Base-by-base conservation (phyloP, 2,113 vertebrate species). In the Pollachius pollachius region DNA sequence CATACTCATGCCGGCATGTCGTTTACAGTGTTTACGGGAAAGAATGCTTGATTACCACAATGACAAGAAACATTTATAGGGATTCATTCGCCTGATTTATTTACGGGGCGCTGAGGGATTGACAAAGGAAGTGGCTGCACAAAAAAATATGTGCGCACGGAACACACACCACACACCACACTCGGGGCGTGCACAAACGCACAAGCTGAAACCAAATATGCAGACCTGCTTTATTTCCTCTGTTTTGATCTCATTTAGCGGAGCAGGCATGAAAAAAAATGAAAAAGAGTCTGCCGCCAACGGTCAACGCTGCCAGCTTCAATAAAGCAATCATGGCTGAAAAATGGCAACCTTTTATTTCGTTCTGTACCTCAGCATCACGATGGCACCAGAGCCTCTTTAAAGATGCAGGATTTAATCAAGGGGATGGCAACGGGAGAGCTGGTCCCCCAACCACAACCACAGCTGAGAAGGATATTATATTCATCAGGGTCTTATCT, bases 21-120 rank as follows among this genome's bases (percentile, higher is more conserved):
- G 85, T 87, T 84, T 85, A 75, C 83, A 79, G 75, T 84, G 81
- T 77, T 82, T 88, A 82, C 80, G 62, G 74, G 83, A 88, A 83
- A 77, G 70, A 77, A 71, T 58, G 66, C 83, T 48, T 83, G 86
- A 90, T 88, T 83, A 74, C 74, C 68, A 64, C 70, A 81, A 84
- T 62, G 30, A 80, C 77, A 75, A 19, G 52, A 77, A 88, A 85
- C 81, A 79, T 87, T 87, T 83, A 86, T 85, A 78, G 73, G 76
- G 74, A 81, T 86, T 85, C 77, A 78, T 84, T 81, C 75, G 37
- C 59, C 80, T 85, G 86, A 84, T 87, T 83, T 86, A 89, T 88
- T 84, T 65, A 74, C 69, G 77, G 77, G 73, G 74, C 41, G 41
- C 11, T 9, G 41, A 48, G 73, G 34, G 56, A 82, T 69, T 81